A percentile compares a stretch with the other conserved stretches of the same genome.
Evolutionary conservation across 2,797 vertebrate genomes (phyloP).

Genomic region (Danionella dracula): DNA sequence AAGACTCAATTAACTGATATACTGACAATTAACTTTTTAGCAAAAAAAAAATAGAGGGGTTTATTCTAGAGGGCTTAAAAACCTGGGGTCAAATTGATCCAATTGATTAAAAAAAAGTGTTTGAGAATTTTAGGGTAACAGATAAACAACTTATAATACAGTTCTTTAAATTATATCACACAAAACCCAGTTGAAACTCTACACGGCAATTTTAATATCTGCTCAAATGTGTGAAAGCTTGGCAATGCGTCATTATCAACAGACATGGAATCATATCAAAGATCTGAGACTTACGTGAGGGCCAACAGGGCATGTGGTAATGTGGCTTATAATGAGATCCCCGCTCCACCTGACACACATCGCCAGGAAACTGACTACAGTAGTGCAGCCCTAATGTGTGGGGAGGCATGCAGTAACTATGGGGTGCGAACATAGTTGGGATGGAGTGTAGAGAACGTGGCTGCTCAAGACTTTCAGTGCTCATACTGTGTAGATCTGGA

Average conservation of each 20-base stretch:
- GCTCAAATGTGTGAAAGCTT: no score
- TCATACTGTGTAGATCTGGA: slow-evolving; percentile 43
- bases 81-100: no score
- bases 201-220: no score
- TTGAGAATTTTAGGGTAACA: no score
- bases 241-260: neutral
- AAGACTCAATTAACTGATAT: no score
- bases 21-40: no score
- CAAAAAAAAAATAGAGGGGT: no score
- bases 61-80: no score
- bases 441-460: slow-evolving; percentile 68
- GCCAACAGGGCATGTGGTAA: slow-evolving; percentile 24
- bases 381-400: slow-evolving; percentile 58
- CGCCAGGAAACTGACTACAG: slow-evolving; percentile 54
- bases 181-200: no score
- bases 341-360: slow-evolving; percentile 50
- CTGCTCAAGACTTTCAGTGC: slow-evolving; percentile 62
- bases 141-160: no score
- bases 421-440: slow-evolving; percentile 47
- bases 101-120: no score
- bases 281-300: slow-evolving; percentile 57
- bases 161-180: no score
- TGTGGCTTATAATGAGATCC: slow-evolving; percentile 25
- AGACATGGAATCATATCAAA: neutral
- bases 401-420: slow-evolving; percentile 54